Base-by-base conservation (phyloP, 2,113 vertebrate genomes). In the Chitala chitala region DNA sequence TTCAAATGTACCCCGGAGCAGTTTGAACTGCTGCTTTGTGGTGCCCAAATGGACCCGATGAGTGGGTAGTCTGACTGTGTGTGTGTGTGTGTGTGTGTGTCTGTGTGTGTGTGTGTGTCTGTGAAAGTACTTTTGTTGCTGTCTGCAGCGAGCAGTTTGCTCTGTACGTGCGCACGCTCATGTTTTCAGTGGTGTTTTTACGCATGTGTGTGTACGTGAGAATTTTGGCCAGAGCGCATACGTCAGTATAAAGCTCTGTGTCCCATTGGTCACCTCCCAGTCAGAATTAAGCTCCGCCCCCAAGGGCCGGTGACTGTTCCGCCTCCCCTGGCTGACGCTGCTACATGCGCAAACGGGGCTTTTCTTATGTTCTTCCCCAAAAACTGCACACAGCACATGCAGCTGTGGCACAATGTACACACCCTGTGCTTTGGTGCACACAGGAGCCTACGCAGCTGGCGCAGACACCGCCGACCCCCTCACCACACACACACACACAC, bases 21-120 rank as follows among this genome's bases (percentile, higher is more conserved):
- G 2, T 15, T 51, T 51, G 48, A n/a, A 51, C 12, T 51, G 12
- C 12, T 15, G 24, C 54, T 56, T 20, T 56, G 54, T 56, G n/a
- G n/a, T 51, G 48, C 9, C 53, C 2, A 24, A 56, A 51, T 1
- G 54, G 13, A 56, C 6, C 54, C 24, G 54, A 22, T 20, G 8
- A 20, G 17, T 7, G n/a, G 8, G 20, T 20, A 22, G 22, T 2
- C 65, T 70, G 33, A 71, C 22, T 74, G 56, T 78, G 74, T 50
- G 58, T 56, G 51, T 26, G 13, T 70, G 22, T 74, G 61, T n/a
- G 46, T 44, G 31, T 76, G 68, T 78, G 75, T 80, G 76, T 58
- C 74, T 68, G 78, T 77, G 78, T 79, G 70, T 50, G 68, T 59
- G 78, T 82, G 61, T 79, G 76, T 81, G 58, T 76, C 44, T 72